A percentile compares a stretch with the other conserved stretches of the same genome.
Conservation (phyloP, 2,888 invertebrate species). For the Pedicia rivosa region DNA sequence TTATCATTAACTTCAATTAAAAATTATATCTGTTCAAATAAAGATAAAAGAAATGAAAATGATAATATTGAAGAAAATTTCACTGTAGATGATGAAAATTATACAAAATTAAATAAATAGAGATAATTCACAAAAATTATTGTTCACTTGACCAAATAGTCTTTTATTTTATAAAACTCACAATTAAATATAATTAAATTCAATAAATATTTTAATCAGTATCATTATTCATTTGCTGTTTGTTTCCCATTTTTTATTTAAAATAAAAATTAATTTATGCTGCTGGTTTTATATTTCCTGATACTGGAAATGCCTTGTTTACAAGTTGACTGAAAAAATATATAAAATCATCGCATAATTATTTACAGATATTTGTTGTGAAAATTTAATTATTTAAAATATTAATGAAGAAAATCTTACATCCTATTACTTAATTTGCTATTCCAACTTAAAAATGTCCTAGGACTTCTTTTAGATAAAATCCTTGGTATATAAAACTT, state of each 20-base stretch:
- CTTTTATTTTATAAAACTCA: no score
- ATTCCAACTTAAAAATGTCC: slow-evolving; percentile 5
- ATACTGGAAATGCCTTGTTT: not conserved
- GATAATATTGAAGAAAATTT: not conserved
- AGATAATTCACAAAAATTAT: slow-evolving; percentile 1
- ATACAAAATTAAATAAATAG: no score
- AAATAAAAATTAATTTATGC: not conserved
- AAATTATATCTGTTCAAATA: slow-evolving; percentile 12
- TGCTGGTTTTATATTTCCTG: not conserved
- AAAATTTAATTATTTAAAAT: not conserved
- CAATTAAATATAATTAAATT: no score
- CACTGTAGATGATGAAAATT: not conserved
- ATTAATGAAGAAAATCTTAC: no score
- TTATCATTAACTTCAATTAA: slow-evolving; percentile 47
- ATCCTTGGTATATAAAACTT: slow-evolving; percentile 4
- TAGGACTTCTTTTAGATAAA: slow-evolving; percentile 3
- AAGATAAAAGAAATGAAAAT: not conserved
- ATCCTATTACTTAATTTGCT: slow-evolving; percentile 2
- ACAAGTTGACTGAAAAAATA: no score
- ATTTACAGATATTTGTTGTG: no score
- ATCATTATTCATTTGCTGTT: not conserved
- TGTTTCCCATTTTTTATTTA: no score
- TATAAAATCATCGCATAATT: no score
- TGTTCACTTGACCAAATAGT: no score
- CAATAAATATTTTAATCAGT: no score